These are phyloP conservation scores for Clivina fossor DNA, from an alignment of 2,888 invertebrate genomes.

Conservation along the genomic window DNA sequence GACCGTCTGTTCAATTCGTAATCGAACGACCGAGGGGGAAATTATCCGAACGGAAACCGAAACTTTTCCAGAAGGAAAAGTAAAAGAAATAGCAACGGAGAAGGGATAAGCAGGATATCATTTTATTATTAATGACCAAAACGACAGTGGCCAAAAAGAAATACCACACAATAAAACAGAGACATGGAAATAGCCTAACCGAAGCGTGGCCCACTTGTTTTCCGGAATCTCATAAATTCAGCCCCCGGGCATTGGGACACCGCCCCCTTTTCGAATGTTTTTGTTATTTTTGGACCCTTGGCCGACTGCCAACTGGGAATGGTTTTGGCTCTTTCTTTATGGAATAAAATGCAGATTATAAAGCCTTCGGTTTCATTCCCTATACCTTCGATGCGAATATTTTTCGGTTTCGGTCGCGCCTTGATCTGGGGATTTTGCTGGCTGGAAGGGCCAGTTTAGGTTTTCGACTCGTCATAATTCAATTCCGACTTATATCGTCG, in stretches of 20 bases:
- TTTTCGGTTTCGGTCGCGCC: too few relatives aligned
- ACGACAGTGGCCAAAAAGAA: neutral
- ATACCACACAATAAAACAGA: conserved; percentile 26
- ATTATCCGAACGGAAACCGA: too few relatives aligned
- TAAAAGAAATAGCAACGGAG: too few relatives aligned
- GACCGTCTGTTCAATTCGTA: too few relatives aligned
- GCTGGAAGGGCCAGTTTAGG: too few relatives aligned
- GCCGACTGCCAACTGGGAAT: conserved; percentile 19
- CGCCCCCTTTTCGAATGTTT: conserved; percentile 29
- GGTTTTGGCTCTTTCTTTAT: conserved; percentile 11
- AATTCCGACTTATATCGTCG: too few relatives aligned
- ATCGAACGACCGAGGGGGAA: too few relatives aligned
- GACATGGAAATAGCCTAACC: conserved; percentile 24
- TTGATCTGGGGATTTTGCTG: too few relatives aligned
- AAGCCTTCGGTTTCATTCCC: too few relatives aligned
- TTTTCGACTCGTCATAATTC: too few relatives aligned
- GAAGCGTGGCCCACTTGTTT: conserved; percentile 26
- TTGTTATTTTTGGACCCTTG: conserved; percentile 33
- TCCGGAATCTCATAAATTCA: conserved; percentile 21
- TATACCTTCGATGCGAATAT: too few relatives aligned
- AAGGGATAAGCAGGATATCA: conserved; percentile 24
- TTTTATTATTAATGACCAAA: conserved; percentile 29
- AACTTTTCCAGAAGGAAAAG: too few relatives aligned
- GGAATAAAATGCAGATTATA: conserved; percentile 30
- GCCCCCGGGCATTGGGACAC: conserved; percentile 14